Conservation (phyloP, 2,113 vertebrate genomes). For the Crotalus viridis region DNA sequence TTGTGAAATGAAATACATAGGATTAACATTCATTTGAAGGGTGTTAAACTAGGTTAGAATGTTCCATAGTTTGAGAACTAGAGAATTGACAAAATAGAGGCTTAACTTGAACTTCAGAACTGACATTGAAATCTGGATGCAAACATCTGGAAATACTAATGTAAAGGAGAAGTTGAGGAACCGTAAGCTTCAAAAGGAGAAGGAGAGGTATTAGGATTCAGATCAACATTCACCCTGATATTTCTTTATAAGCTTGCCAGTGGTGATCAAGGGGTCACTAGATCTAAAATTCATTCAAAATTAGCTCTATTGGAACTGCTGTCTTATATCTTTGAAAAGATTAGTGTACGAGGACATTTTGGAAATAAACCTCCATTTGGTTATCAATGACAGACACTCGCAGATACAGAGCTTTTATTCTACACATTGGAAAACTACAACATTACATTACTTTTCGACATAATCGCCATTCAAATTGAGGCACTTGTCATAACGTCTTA, state of each 20-base stretch:
- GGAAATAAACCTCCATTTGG: too few species aligned
- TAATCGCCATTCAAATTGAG: too few species aligned
- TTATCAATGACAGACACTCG: too few species aligned
- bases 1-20: background rate
- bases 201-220: background rate
- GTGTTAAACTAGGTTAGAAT: background rate
- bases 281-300: background rate
- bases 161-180: background rate
- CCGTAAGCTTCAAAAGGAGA: background rate
- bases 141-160: background rate
- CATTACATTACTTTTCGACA: too few species aligned
- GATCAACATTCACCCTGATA: conserved; percentile 17
- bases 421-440: too few species aligned
- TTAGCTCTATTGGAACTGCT: background rate
- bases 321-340: background rate
- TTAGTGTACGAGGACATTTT: background rate
- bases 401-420: too few species aligned
- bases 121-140: background rate
- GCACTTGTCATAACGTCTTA: too few species aligned
- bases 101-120: conserved; percentile 16
- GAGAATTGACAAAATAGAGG: background rate
- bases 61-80: background rate
- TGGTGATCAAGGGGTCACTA: background rate
- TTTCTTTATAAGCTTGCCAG: background rate
- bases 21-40: background rate